phyloP scores from a whole-genome alignment of 2,797 vertebrate species.

The Amphiprion clarkii region DNA sequence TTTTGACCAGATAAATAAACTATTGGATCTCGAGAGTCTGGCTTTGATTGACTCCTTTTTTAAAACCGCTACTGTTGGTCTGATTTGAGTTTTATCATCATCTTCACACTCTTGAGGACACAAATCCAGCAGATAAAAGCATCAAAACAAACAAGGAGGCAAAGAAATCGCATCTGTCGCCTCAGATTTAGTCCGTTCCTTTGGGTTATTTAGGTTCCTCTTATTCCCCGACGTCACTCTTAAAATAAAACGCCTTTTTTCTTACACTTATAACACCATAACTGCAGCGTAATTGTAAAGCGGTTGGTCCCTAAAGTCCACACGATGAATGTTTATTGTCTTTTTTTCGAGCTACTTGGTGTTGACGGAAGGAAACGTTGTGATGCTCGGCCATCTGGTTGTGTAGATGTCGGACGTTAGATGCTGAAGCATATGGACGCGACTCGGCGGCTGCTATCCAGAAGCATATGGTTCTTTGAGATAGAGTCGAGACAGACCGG shows the following conservation, averaged over 20 bases:
- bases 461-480: slow-evolving; percentile 80
- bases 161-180: no score
- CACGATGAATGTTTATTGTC: slow-evolving; percentile 59
- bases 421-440: slow-evolving; percentile 67
- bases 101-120: no score
- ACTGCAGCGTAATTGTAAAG: neutral
- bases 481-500: slow-evolving; percentile 75
- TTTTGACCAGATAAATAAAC: no score
- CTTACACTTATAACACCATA: slow-evolving; percentile 2
- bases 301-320: slow-evolving; percentile 11
- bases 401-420: slow-evolving; percentile 70
- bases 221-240: no score
- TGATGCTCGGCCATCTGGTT: slow-evolving; percentile 76
- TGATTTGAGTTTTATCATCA: neutral
- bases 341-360: slow-evolving; percentile 52
- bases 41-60: neutral
- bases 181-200: no score
- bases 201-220: no score
- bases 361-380: slow-evolving; percentile 66
- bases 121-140: slow-evolving; percentile 1
- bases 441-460: slow-evolving; percentile 23
- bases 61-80: no score
- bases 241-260: neutral
- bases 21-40: no score
- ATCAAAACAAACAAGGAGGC: no score